Evolutionary conservation across 2,888 invertebrate species (phyloP).

Genomic region (Agrilus mali): DNA sequence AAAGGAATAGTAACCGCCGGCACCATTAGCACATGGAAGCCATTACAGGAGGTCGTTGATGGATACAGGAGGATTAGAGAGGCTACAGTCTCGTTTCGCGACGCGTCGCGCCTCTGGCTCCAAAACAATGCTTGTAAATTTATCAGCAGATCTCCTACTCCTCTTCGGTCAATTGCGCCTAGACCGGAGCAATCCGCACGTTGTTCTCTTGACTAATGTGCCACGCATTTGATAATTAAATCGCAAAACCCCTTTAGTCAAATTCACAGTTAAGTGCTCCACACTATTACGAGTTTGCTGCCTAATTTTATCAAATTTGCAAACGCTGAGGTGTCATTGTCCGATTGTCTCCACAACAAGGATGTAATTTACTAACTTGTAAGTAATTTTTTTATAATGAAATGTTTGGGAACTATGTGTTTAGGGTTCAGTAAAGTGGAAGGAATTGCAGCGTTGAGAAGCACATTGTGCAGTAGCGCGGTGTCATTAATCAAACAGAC

Average conservation of each 20-base stretch:
- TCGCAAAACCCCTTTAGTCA: slow-evolving; percentile 17
- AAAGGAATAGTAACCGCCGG: neutral
- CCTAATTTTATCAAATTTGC: neutral
- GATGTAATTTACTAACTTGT: neutral
- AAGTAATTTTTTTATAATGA: neutral
- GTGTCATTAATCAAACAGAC: slow-evolving; percentile 30
- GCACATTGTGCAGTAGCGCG: slow-evolving; percentile 23
- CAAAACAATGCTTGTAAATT: slow-evolving; percentile 24
- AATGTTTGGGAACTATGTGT: slow-evolving; percentile 13
- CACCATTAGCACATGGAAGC: slow-evolving; percentile 14
- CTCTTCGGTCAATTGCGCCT: slow-evolving; percentile 28
- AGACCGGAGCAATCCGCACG: slow-evolving; percentile 25
- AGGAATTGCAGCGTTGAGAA: slow-evolving; percentile 25
- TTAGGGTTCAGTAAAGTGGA: slow-evolving; percentile 21
- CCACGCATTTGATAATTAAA: slow-evolving; percentile 32
- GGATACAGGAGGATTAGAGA: slow-evolving; percentile 16
- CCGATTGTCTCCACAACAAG: no score
- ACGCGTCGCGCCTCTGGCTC: slow-evolving; percentile 5
- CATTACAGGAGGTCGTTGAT: slow-evolving; percentile 15
- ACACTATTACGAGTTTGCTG: slow-evolving; percentile 1
- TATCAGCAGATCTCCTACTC: slow-evolving; percentile 25
- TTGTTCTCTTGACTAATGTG: slow-evolving; percentile 25
- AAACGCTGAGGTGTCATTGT: no score
- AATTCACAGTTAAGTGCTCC: slow-evolving; percentile 13
- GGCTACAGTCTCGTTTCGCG: slow-evolving; percentile 11